Evolutionary conservation across 2,888 invertebrate species (phyloP).

Genomic region (Pristionchus japonicus): DNA sequence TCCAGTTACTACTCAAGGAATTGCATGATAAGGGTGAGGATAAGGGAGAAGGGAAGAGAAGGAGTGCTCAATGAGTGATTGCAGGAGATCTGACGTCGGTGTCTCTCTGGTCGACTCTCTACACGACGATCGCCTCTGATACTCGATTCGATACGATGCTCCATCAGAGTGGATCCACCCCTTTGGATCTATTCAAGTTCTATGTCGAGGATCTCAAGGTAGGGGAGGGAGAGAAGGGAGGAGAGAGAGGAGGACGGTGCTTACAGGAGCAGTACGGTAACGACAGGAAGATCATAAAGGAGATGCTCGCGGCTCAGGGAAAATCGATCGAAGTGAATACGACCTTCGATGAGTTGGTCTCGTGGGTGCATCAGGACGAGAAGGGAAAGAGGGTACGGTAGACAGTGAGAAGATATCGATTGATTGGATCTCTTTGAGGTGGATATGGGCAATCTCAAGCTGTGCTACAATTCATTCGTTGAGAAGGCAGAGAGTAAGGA

Average conservation of each 20-base stretch:
- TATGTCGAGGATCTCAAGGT: constrained; percentile 95
- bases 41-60: constrained; percentile 64
- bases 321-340: constrained; percentile 84
- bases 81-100: constrained; percentile 93
- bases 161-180: constrained; percentile 90
- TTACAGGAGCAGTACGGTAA: constrained; percentile 89
- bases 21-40: constrained; percentile 83
- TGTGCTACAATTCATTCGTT: constrained; percentile 79
- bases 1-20: constrained; percentile 85
- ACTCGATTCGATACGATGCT: constrained; percentile 91
- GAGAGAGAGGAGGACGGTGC: constrained; percentile 46
- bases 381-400: constrained; percentile 82
- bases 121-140: constrained; percentile 94
- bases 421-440: constrained; percentile 34
- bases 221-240: constrained; percentile 52
- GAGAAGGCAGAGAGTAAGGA: constrained; percentile 81
- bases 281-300: constrained; percentile 97
- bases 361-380: constrained; percentile 93
- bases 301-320: constrained; percentile 82
- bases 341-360: constrained; percentile 95
- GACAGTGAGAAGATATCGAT: background rate
- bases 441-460: constrained; percentile 92
- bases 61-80: constrained; percentile 45
- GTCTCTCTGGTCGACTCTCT: constrained; percentile 98
- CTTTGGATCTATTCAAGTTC: constrained; percentile 97